These are phyloP conservation scores for Doryteuthis pealeii DNA, from an alignment of 1,140 invertebrate genomes.

Conservation along the genomic window DNA sequence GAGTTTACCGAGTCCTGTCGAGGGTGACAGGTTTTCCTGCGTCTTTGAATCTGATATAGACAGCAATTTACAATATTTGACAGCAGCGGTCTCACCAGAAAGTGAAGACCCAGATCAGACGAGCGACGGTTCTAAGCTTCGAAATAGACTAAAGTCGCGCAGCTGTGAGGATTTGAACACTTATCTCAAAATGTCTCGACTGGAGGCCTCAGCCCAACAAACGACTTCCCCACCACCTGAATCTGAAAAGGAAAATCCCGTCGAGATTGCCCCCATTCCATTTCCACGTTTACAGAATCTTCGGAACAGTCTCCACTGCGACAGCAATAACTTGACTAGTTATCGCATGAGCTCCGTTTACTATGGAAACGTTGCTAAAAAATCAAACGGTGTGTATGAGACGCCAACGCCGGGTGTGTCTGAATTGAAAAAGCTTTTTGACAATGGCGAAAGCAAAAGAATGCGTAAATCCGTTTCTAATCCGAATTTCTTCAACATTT, in stretches of 20 bases:
- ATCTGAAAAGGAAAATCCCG: conserved; percentile 16
- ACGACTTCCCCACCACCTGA: conserved; percentile 24
- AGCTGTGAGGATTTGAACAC: conserved; percentile 52
- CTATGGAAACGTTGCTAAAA: conserved; percentile 36
- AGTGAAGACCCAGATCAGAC: background rate
- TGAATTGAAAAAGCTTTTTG: conserved; percentile 40
- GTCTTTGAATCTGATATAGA: background rate
- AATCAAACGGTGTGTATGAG: conserved; percentile 26
- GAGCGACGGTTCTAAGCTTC: background rate
- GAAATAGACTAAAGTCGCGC: conserved; percentile 36
- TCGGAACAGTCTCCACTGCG: conserved; percentile 32
- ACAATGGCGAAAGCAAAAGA: conserved; percentile 29
- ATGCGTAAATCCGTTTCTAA: conserved; percentile 49
- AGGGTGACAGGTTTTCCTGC: background rate
- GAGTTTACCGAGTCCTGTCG: background rate
- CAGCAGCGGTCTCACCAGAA: background rate
- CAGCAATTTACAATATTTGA: background rate
- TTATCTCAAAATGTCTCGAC: conserved; percentile 33
- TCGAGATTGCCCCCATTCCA: conserved; percentile 35
- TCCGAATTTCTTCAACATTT: conserved; percentile 50
- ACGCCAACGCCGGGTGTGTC: conserved; percentile 32
- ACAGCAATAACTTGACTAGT: background rate
- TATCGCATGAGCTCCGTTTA: conserved; percentile 37
- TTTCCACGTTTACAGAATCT: conserved; percentile 44
- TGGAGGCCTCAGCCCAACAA: conserved; percentile 9